Evolutionary conservation across 1,140 invertebrate genomes (phyloP).

Genomic region (Aphelenchoides avenae): DNA sequence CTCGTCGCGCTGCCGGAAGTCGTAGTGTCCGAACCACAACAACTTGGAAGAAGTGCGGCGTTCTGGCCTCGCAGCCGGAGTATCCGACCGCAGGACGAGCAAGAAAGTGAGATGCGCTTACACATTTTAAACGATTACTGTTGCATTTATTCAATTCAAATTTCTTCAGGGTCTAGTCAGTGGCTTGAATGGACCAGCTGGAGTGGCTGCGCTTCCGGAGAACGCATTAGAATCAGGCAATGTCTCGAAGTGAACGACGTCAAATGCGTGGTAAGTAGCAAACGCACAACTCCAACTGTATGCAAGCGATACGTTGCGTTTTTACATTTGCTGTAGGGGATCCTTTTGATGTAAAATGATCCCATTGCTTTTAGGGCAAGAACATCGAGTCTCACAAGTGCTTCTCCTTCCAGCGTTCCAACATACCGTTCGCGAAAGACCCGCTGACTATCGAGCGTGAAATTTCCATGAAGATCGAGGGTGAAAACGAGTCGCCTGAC

Average conservation of each 20-base stretch:
- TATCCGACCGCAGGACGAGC: slow-evolving; percentile 2
- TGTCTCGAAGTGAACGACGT: slow-evolving; percentile 35
- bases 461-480: no score
- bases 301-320: no score
- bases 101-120: no score
- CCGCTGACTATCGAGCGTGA: slow-evolving; percentile 29
- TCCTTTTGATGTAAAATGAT: no score
- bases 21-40: no score
- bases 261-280: slow-evolving; percentile 28
- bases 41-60: no score
- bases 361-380: slow-evolving; percentile 32
- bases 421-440: slow-evolving; percentile 44
- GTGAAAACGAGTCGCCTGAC: no score
- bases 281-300: neutral
- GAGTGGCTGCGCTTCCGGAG: slow-evolving; percentile 32
- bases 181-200: slow-evolving; percentile 40
- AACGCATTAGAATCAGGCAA: slow-evolving; percentile 34
- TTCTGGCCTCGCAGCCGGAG: neutral
- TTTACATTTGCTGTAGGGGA: no score
- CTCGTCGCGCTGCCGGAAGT: no score
- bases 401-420: slow-evolving; percentile 34
- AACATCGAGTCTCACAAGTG: slow-evolving; percentile 34
- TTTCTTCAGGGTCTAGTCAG: slow-evolving; percentile 29
- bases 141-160: slow-evolving; percentile 3
- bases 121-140: slow-evolving; percentile 12